Evolutionary conservation across 2,797 vertebrate genomes (phyloP).

Genomic region (Lepilemur ruficaudatus): DNA sequence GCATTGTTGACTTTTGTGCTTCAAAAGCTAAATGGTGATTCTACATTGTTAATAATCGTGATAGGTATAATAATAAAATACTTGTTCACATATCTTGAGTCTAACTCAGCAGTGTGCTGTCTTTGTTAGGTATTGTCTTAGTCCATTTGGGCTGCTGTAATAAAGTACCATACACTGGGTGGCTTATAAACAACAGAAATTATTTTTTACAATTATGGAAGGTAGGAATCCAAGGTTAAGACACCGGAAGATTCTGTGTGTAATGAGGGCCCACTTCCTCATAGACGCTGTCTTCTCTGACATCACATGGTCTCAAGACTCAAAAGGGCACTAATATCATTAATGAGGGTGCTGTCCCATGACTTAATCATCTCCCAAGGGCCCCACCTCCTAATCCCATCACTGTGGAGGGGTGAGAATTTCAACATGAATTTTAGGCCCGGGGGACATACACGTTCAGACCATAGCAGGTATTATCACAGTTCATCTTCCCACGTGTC

Average conservation of each 20-base stretch:
- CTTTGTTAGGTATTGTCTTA: neutral
- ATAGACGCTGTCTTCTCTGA: neutral
- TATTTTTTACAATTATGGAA: neutral
- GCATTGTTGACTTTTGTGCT: neutral
- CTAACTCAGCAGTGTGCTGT: neutral
- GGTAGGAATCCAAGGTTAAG: too few relatives aligned
- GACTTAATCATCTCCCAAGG: neutral
- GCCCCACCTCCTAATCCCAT: neutral
- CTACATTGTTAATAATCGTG: neutral
- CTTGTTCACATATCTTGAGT: neutral
- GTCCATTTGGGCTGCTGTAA: neutral
- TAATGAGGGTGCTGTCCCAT: neutral
- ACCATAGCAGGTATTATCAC: too few relatives aligned
- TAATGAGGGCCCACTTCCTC: neutral
- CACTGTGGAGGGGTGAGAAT: neutral
- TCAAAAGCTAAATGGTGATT: neutral
- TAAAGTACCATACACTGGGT: neutral
- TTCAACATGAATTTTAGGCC: neutral
- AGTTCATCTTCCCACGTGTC: neutral
- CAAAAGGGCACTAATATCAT: neutral
- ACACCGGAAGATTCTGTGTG: neutral
- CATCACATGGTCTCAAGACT: neutral
- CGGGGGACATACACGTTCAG: neutral
- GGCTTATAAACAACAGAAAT: neutral
- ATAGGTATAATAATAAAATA: neutral